Base-by-base conservation (phyloP, 2,113 vertebrate species). In the Phrynocephalus versicolor region DNA sequence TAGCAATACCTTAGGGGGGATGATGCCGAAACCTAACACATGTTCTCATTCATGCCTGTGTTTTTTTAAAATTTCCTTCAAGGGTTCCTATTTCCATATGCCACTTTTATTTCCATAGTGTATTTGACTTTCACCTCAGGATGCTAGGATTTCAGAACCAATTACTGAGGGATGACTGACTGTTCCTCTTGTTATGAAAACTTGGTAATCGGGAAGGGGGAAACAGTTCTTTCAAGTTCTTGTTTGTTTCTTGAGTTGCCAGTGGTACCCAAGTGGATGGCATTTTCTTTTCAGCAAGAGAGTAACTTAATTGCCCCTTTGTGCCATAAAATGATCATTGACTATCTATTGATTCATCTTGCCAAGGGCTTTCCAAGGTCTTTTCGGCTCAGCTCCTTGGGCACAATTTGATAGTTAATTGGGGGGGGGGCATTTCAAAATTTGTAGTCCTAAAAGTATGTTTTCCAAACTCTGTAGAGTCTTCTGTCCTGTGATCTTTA, bases 241-340 rank as follows among this genome's bases (percentile, higher is more conserved):
- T 65, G 35, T 25, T 78, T 7, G 16, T 71, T 71, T 6, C 18
- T 78, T 37, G 45, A 51, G 33, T 83, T 65, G 25, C 67, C 80
- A 25, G 25, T 78, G 41, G 2, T 78, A 51, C 84, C 83, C 87
- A n/a, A 93, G 62, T 87, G 80, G 65, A 75, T 88, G 37, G 60
- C 4, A 83, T 51, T 76, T 55, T 21, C 6, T 60, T 74, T 18
- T 16, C 14, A 39, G 1, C 5, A 67, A 16, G n/a, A 16, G 15
- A 51, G 6, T 33, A 45, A 75, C 21, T 51, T 55, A 62, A 74
- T 83, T 45, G 51, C 13, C 14, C 33, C 55, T 6, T 15, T 9
- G 79, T 2, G 1, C 37, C 33, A 41, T 6, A 58, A 77, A 85
- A 70, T 39, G 9, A 27, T 1, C 21, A 39, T 23, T 23, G 35